Evolutionary conservation across 2,797 vertebrate genomes (phyloP).

Genomic region (Microcaecilia unicolor): DNA sequence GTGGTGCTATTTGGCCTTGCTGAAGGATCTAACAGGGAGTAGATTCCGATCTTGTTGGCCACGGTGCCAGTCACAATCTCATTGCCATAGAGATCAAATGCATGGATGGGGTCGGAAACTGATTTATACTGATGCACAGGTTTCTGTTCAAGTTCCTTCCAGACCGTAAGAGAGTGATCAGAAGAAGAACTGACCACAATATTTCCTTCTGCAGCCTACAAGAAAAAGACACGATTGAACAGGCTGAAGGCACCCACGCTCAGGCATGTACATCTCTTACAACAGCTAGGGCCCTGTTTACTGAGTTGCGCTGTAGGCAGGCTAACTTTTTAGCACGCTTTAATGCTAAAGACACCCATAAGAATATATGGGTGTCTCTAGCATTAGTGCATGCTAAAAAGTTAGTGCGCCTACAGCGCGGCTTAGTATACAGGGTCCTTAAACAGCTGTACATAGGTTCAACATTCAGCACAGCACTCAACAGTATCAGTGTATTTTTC

Average conservation of each 20-base stretch:
- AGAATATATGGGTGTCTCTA: too few species aligned
- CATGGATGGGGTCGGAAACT: constrained; percentile 83
- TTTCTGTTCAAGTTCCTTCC: constrained; percentile 93
- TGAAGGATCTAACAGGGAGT: constrained; percentile 82
- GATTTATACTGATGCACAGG: constrained; percentile 87
- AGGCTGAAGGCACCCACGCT: background rate
- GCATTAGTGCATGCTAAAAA: too few species aligned
- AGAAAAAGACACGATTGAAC: background rate
- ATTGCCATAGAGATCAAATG: constrained; percentile 83
- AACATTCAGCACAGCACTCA: too few species aligned
- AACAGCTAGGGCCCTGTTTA: too few species aligned
- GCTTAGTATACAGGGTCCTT: too few species aligned
- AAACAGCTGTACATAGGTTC: too few species aligned
- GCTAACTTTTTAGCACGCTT: too few species aligned
- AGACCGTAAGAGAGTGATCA: constrained; percentile 83
- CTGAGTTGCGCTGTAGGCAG: too few species aligned
- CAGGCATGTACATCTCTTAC: too few species aligned
- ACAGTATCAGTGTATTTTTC: too few species aligned
- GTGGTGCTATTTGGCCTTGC: constrained; percentile 72
- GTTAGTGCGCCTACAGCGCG: too few species aligned
- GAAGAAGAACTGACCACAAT: constrained; percentile 88
- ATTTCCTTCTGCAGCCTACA: constrained; percentile 84
- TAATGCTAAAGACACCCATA: too few species aligned
- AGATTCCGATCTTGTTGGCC: constrained; percentile 92
- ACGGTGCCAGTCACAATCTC: constrained; percentile 89